Conservation (phyloP, 2,797 vertebrate genomes). For the Natrix natrix region DNA sequence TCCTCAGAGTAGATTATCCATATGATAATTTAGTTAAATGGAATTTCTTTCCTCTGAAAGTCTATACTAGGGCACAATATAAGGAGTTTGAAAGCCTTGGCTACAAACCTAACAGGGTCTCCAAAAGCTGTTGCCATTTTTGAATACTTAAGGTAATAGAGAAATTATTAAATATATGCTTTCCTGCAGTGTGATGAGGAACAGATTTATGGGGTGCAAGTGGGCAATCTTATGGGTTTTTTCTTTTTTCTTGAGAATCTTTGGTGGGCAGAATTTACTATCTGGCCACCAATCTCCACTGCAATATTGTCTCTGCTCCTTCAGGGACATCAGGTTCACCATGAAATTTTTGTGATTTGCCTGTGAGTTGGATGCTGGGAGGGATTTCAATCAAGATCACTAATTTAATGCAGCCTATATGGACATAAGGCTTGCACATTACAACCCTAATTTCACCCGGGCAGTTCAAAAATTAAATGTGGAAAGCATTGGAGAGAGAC, state of each 20-base stretch:
- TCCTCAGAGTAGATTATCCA: not conserved
- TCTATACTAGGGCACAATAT: not conserved
- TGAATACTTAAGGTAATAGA: not conserved
- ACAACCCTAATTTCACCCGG: not conserved
- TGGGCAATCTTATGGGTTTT: not conserved
- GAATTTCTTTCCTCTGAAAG: not conserved
- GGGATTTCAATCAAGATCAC: not conserved
- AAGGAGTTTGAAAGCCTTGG: not conserved
- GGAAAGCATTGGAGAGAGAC: too few species aligned
- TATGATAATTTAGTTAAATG: not conserved
- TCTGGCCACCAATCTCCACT: not conserved
- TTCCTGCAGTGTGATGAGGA: not conserved
- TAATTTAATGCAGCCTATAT: not conserved
- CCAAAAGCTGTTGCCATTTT: not conserved
- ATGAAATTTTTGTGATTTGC: not conserved
- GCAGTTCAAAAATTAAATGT: too few species aligned
- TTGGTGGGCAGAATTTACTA: not conserved
- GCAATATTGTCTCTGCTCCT: not conserved
- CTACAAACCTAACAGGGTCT: not conserved
- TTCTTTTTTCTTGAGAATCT: not conserved
- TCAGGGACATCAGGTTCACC: not conserved
- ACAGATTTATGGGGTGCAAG: not conserved
- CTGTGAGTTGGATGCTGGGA: not conserved
- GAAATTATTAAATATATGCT: not conserved
- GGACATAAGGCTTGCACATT: not conserved